These are phyloP conservation scores for Diarsia brunnea DNA, from an alignment of 2,888 invertebrate genomes.

Conservation along the genomic window DNA sequence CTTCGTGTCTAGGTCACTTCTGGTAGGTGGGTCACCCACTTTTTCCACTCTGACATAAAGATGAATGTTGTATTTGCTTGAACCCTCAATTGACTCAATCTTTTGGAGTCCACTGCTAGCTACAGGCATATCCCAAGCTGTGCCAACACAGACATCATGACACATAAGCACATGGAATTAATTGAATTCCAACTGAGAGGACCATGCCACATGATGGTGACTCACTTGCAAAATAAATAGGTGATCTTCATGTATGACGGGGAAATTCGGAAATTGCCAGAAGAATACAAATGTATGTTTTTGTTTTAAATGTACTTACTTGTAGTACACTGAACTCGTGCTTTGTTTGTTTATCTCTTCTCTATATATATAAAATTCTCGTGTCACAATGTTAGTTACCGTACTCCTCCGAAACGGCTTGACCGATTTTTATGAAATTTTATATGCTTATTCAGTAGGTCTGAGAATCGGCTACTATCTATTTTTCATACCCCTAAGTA, in stretches of 20 bases:
- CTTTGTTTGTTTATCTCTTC: background rate
- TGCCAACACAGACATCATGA: background rate
- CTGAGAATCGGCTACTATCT: too few species aligned
- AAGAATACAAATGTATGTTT: conserved; percentile 45
- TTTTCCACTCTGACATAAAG: background rate
- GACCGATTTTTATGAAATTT: too few species aligned
- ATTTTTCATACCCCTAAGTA: too few species aligned
- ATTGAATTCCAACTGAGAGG: background rate
- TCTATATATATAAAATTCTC: too few species aligned
- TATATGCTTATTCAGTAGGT: too few species aligned
- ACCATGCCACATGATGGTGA: background rate
- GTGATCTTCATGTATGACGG: background rate
- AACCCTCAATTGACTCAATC: background rate
- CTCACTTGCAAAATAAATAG: background rate
- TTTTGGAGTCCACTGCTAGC: background rate
- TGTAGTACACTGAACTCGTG: conserved; percentile 9
- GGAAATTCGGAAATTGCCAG: conserved; percentile 42
- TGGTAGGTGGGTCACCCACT: background rate
- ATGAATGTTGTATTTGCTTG: too few species aligned
- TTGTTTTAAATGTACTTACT: conserved; percentile 19
- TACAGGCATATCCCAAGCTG: background rate
- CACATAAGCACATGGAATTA: too few species aligned
- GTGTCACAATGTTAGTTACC: too few species aligned
- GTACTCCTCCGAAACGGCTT: too few species aligned
- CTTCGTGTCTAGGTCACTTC: background rate